These are phyloP conservation scores for Lasioglossum calceatum DNA, from an alignment of 2,888 invertebrate species.

Conservation along the genomic window DNA sequence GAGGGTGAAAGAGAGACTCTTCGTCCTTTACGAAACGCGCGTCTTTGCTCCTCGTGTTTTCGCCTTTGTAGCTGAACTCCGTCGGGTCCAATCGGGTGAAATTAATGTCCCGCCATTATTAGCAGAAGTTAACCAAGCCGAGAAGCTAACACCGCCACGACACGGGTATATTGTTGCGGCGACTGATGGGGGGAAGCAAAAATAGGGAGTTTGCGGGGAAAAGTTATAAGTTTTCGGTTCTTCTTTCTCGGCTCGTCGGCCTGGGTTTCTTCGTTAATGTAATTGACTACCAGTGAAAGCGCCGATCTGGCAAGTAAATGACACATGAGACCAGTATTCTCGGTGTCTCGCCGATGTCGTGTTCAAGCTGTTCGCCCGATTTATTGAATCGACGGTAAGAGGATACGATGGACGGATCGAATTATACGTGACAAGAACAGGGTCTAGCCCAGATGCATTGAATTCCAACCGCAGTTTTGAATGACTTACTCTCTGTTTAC, in stretches of 20 bases:
- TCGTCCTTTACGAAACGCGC: constrained; percentile 46
- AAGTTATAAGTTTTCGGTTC: constrained; percentile 69
- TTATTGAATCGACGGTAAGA: constrained; percentile 59
- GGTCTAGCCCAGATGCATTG: constrained; percentile 41
- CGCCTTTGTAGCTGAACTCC: constrained; percentile 69
- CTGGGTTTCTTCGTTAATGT: constrained; percentile 76
- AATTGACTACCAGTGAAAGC: constrained; percentile 66
- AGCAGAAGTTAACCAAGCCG: constrained; percentile 78
- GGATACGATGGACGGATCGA: constrained; percentile 54
- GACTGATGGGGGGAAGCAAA: constrained; percentile 36
- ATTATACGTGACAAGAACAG: constrained; percentile 48
- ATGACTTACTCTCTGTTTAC: constrained; percentile 43
- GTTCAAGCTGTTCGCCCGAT: constrained; percentile 36
- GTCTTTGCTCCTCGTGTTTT: constrained; percentile 37
- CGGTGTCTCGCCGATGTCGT: constrained; percentile 45
- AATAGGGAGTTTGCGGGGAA: constrained; percentile 49
- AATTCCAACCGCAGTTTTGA: constrained; percentile 53
- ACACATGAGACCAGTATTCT: constrained; percentile 62
- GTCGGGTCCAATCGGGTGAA: constrained; percentile 81
- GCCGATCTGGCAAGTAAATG: constrained; percentile 61
- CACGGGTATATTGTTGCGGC: constrained; percentile 33
- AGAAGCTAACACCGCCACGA: constrained; percentile 45
- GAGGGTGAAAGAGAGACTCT: constrained; percentile 15
- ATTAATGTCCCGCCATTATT: constrained; percentile 82
- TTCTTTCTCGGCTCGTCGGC: constrained; percentile 46